Evolutionary conservation across 2,113 vertebrate species (phyloP), one percentile per base, ranked within the genome.

Genomic region (Perognathus longimembris): DNA sequence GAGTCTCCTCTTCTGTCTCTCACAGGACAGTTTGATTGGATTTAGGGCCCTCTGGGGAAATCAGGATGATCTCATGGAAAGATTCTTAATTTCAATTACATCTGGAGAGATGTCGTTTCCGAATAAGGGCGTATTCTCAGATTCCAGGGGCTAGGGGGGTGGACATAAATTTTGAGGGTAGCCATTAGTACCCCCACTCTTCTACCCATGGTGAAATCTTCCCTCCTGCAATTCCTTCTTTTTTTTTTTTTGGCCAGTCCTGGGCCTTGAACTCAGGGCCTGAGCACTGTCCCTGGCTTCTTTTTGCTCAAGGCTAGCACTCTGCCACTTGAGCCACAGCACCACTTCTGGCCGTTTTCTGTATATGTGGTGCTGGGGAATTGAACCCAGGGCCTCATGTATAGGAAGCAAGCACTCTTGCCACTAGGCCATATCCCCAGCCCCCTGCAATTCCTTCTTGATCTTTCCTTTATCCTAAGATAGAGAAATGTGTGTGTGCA

Each of bases 41-140:
- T 76, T 71, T 67, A 79, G 66, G n/a, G 61, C 36, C 38, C 88
- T 34, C 28, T 1, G 0, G 22, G 36, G 67, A 40, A 88, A 14
- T 64, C 59, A 36, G 34, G 54, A 86, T 92, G 86, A 79, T 83
- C 61, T 89, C 34, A 61, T 38, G 30, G 40, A 66, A 24, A 94
- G 89, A 88, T 32, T 61, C 34, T 88, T 66, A 54, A 61, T 80
- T 57, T 30, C 50, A 83, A 40, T 94, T 75, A 61, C 32, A 61
- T 61, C 32, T 67, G 50, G 38, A 75, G 85, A 91, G 76, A 54
- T 15, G 9, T 7, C 59, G 8, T 79, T 90, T 83, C 67, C 67
- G 71, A 32, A 59, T 67, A n/a, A 57, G 63, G 42, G 32, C 64
- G 82, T 66, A 32, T 28, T 50, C 26, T 0, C 6, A 24, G 64